Evolutionary conservation across 2,888 invertebrate species (phyloP).

Genomic region (Eupithecia inturbata): DNA sequence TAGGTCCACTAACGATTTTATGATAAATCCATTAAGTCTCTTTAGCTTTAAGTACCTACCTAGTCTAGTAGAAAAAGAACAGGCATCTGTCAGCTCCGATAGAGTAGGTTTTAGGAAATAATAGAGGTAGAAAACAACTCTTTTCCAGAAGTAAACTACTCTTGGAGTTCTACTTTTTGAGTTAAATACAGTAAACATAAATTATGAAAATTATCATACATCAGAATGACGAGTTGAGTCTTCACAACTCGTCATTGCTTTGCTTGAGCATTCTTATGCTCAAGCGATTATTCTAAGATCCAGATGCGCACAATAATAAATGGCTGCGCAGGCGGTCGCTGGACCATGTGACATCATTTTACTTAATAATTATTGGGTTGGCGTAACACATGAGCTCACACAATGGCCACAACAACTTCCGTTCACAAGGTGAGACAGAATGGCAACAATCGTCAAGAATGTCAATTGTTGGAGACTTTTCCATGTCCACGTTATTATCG

Average conservation of each 20-base stretch:
- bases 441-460: conserved; percentile 29
- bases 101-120: neutral
- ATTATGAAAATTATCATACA: conserved; percentile 33
- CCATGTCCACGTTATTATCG: conserved; percentile 66
- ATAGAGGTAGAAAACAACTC: neutral
- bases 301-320: conserved; percentile 43
- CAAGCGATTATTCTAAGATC: conserved; percentile 47
- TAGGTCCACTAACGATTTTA: conserved; percentile 48
- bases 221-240: conserved; percentile 30
- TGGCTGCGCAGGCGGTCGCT: conserved; percentile 40
- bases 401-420: conserved; percentile 43
- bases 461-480: conserved; percentile 30
- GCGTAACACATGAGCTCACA: conserved; percentile 39
- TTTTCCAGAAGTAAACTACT: neutral
- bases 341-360: conserved; percentile 49
- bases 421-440: conserved; percentile 39
- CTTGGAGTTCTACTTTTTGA: neutral
- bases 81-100: neutral
- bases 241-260: too few relatives aligned
- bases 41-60: neutral
- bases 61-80: neutral
- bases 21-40: conserved; percentile 29
- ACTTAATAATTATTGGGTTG: conserved; percentile 45
- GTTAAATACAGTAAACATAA: neutral
- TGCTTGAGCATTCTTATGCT: too few relatives aligned